Percentiles rank a stretch among this genome's conserved stretches.
Evolutionary conservation across 2,113 vertebrate genomes (phyloP).

Genomic region (Agelaius phoeniceus): DNA sequence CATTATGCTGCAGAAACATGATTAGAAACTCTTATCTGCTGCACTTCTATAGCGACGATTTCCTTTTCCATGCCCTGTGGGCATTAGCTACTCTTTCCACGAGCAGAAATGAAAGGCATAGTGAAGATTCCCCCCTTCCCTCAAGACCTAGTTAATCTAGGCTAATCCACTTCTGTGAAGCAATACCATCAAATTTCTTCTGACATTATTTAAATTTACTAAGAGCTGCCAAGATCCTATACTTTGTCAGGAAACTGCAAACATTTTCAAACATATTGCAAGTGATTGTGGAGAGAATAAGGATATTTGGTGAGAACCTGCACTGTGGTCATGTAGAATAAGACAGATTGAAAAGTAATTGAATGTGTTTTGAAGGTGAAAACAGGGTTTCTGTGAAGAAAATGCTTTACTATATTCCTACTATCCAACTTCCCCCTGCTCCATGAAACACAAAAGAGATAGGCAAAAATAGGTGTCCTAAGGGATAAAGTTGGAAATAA

Average conservation of each 20-base stretch:
- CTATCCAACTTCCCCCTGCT: background rate
- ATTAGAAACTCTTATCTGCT: background rate
- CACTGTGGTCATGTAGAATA: background rate
- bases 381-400: background rate
- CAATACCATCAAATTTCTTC: background rate
- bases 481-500: background rate
- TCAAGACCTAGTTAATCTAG: background rate
- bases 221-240: background rate
- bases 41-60: background rate
- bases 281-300: background rate
- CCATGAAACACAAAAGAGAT: background rate
- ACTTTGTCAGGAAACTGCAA: background rate
- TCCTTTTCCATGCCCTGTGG: background rate
- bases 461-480: background rate
- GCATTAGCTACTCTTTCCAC: background rate
- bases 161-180: background rate
- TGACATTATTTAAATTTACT: background rate
- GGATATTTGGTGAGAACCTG: background rate
- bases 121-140: background rate
- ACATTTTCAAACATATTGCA: background rate
- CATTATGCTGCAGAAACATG: background rate
- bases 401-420: background rate
- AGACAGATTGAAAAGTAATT: background rate
- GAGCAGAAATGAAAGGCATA: background rate
- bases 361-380: background rate